A percentile compares a stretch with the other conserved stretches of the same genome.
Conservation (phyloP, 2,888 invertebrate genomes). For the Myopa tessellatipennis region DNA sequence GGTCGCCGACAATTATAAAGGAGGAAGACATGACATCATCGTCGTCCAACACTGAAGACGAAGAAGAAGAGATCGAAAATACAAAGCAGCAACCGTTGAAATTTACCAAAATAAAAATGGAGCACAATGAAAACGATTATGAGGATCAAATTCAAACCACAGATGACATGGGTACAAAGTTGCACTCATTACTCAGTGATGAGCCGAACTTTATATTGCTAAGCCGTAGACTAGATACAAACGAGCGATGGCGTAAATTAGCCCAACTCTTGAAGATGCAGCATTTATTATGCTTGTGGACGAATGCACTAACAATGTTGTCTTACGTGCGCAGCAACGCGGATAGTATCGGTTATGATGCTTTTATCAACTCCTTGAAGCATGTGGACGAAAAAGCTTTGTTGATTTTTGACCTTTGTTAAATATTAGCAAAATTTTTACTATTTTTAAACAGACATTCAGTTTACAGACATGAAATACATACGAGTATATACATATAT, state of each 20-base stretch:
- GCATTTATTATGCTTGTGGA: slow-evolving; percentile 70
- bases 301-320: slow-evolving; percentile 72
- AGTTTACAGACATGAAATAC: too few species aligned
- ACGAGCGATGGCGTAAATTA: slow-evolving; percentile 73
- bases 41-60: slow-evolving; percentile 59
- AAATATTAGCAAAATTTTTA: background rate
- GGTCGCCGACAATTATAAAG: slow-evolving; percentile 47
- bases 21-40: slow-evolving; percentile 56
- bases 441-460: too few species aligned
- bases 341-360: slow-evolving; percentile 47
- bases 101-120: slow-evolving; percentile 42
- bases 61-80: slow-evolving; percentile 52
- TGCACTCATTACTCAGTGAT: slow-evolving; percentile 58
- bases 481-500: too few species aligned
- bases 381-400: slow-evolving; percentile 47
- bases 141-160: slow-evolving; percentile 32
- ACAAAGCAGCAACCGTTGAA: slow-evolving; percentile 48
- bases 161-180: slow-evolving; percentile 37
- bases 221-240: slow-evolving; percentile 64
- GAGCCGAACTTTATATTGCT: slow-evolving; percentile 68
- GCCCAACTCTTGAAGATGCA: slow-evolving; percentile 71
- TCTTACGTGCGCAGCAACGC: slow-evolving; percentile 64
- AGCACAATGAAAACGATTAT: slow-evolving; percentile 48
- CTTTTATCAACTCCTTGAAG: slow-evolving; percentile 51
- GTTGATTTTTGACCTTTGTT: background rate